phyloP scores from a whole-genome alignment of 1,140 invertebrate species.

The Lepidurus apus region DNA sequence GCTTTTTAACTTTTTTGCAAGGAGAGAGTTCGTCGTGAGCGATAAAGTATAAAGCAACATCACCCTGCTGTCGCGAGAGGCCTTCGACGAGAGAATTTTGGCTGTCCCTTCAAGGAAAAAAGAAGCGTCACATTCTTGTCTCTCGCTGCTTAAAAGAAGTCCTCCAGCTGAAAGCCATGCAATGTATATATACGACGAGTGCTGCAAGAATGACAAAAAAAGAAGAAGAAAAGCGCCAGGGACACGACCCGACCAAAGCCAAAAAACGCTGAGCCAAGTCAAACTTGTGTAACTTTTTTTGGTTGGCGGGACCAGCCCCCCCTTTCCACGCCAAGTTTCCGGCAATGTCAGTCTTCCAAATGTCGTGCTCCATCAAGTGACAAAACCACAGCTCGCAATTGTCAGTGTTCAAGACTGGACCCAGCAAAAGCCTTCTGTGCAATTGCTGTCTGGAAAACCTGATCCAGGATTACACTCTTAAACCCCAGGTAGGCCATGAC shows the following conservation, averaged over 20 bases:
- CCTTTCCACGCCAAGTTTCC: neutral
- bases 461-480: no score
- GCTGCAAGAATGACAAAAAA: neutral
- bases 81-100: neutral
- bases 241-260: neutral
- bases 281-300: neutral
- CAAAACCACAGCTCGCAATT: constrained; percentile 6
- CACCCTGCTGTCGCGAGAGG: neutral
- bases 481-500: no score
- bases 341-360: neutral
- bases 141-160: neutral
- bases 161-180: neutral
- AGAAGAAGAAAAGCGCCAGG: neutral
- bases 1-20: no score
- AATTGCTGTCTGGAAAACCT: no score
- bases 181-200: neutral
- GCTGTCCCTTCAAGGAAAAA: neutral
- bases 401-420: neutral
- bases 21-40: neutral
- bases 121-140: neutral
- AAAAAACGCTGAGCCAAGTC: neutral
- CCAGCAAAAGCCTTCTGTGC: neutral
- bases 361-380: neutral
- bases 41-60: neutral
- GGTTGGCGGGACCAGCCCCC: no score